Base-by-base conservation (phyloP, 2,113 vertebrate genomes). In the Mellivora capensis region DNA sequence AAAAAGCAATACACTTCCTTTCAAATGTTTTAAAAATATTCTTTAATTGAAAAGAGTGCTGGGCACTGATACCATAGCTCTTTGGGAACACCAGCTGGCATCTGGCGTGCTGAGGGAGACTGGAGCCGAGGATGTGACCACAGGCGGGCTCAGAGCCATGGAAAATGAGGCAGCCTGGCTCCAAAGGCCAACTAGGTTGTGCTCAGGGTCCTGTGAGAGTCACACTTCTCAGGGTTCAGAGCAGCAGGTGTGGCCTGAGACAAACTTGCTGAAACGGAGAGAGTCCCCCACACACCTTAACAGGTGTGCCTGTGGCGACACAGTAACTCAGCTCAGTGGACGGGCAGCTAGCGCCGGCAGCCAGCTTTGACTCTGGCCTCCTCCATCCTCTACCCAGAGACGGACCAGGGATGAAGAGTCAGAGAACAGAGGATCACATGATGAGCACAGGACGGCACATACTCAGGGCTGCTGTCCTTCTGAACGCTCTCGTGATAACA, bases 401-500 rank as follows among this genome's bases (percentile, higher is more conserved):
- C 3, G 25, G 31, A 25, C 18, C 9, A 0, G 27, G 18, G 62
- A 44, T 49, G 23, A 20, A 20, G 57, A 93, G 3, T 44, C 4
- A 62, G n/a, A 57, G 80, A 52, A 59, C 0, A 0, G 31, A 90
- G 18, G 27, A 62, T 13, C 34, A 34, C 10, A 25, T 79, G 72
- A 71, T 14, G 76, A 34, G 14, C 87, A 31, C 0, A 1, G 42
- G 42, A 25, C 25, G 34, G 29, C 23, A 15, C 10, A 13, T 1
- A 21, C 18, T 64, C 34, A 49, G 77, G 39, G 47, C 15, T 6
- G 47, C 52, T 8, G 62, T 20, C 80, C 27, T 83, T 84, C 74
- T n/a, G 64, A 12, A 31, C 21, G 31, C 10, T 13, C 21, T 29
- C 18, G 15, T n/a, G 90, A 57, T 17, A 95, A 98, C 96, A 98